These are phyloP conservation scores for Drosophila willistoni DNA, from an alignment of 1,140 invertebrate species.

Conservation along the genomic window DNA sequence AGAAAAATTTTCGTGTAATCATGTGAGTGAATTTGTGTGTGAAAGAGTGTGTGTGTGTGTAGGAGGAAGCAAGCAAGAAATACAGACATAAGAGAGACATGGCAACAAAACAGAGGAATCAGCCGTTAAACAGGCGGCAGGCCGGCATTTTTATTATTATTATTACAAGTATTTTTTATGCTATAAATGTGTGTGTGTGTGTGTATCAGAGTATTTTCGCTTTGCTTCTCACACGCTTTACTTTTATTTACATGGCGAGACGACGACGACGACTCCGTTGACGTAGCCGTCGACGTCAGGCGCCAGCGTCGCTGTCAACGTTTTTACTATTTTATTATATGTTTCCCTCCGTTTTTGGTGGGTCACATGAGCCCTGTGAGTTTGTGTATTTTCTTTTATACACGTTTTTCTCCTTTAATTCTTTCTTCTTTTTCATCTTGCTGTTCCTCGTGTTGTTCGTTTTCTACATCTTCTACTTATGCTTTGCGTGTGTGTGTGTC, in stretches of 20 bases:
- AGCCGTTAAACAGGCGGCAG: slow-evolving; percentile 60
- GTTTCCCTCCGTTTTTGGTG: slow-evolving; percentile 40
- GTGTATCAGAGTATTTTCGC: slow-evolving; percentile 58
- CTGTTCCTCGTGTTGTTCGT: slow-evolving; percentile 27
- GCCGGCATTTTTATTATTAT: slow-evolving; percentile 81
- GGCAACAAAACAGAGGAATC: slow-evolving; percentile 50
- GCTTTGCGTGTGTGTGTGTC: not conserved
- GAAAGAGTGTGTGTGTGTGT: slow-evolving; percentile 38
- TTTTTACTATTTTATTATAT: slow-evolving; percentile 74
- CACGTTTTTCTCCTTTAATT: slow-evolving; percentile 37
- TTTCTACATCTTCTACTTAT: slow-evolving; percentile 24
- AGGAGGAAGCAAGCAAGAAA: slow-evolving; percentile 1
- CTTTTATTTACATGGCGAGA: slow-evolving; percentile 76
- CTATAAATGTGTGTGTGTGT: slow-evolving; percentile 41
- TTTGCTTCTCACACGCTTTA: slow-evolving; percentile 59
- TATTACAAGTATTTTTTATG: slow-evolving; percentile 66
- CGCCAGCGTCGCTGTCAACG: slow-evolving; percentile 29
- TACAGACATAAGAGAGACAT: slow-evolving; percentile 27
- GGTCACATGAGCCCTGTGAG: slow-evolving; percentile 66
- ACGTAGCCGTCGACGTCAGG: slow-evolving; percentile 21
- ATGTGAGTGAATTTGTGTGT: not conserved
- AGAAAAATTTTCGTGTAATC: slow-evolving; percentile 2
- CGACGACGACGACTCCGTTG: slow-evolving; percentile 12
- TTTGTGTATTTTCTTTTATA: slow-evolving; percentile 44
- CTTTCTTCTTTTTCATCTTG: slow-evolving; percentile 39